These are phyloP conservation scores for Blastobasis adustella DNA, from an alignment of 2,888 invertebrate species.

Conservation along the genomic window DNA sequence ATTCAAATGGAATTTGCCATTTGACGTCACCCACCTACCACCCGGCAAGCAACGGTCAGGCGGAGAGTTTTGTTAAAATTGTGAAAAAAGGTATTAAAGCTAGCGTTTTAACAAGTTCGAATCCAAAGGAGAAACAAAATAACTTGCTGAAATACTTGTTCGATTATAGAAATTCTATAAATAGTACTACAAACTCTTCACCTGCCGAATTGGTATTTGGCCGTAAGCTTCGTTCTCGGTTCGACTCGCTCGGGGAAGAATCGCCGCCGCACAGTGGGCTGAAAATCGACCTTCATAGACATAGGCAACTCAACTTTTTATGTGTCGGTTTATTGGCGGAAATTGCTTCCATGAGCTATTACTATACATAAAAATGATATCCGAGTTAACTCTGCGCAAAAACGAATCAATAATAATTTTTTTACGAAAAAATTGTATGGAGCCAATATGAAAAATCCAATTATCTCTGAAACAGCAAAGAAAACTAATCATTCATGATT, in stretches of 20 bases:
- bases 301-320: no score
- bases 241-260: slow-evolving; percentile 12
- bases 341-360: no score
- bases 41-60: slow-evolving; percentile 7
- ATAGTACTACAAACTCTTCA: slow-evolving; percentile 11
- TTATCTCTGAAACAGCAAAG: no score
- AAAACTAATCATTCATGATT: no score
- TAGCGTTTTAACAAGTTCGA: slow-evolving; percentile 4
- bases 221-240: slow-evolving; percentile 8
- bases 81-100: slow-evolving; percentile 21
- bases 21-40: slow-evolving; percentile 18
- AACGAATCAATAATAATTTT: no score
- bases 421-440: no score
- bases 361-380: no score
- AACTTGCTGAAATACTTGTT: slow-evolving; percentile 17
- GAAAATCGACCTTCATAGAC: no score
- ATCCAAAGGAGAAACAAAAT: slow-evolving; percentile 1
- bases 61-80: slow-evolving; percentile 18
- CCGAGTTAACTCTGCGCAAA: no score
- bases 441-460: no score
- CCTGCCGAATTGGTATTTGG: slow-evolving; percentile 16
- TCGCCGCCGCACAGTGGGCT: no score
- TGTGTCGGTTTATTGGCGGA: no score
- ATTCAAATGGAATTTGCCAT: slow-evolving; percentile 17
- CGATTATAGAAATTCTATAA: slow-evolving; percentile 17